A percentile compares a stretch with the other conserved stretches of the same genome.
phyloP scores from a whole-genome alignment of 35 echinoderm and acorn worm species.

The Lytechinus variegatus region DNA sequence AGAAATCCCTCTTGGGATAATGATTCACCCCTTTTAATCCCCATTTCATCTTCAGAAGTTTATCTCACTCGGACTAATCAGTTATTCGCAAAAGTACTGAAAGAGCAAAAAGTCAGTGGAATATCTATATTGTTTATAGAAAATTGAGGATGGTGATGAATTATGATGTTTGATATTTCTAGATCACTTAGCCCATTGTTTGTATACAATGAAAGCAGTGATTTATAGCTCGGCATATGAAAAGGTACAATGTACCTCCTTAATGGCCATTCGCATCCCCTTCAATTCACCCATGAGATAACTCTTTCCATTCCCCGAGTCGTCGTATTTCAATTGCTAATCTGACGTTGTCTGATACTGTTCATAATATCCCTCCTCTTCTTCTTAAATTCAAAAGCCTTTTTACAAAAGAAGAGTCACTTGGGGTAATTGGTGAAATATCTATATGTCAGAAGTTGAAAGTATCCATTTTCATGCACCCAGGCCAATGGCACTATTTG shows the following conservation, averaged over 20 bases:
- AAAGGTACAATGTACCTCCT: conserved; percentile 20
- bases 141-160: neutral
- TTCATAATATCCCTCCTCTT: neutral
- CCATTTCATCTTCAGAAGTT: neutral
- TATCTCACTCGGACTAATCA: neutral
- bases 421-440: neutral
- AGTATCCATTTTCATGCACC: neutral
- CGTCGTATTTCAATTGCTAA: conserved; percentile 7
- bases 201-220: conserved; percentile 18
- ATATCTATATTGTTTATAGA: conserved; percentile 27
- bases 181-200: conserved; percentile 30
- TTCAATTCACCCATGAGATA: neutral
- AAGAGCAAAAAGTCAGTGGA: neutral
- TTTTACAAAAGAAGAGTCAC: neutral
- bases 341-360: neutral
- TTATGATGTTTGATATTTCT: conserved; percentile 35
- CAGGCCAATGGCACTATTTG: neutral
- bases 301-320: neutral
- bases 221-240: neutral
- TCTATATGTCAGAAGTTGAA: neutral
- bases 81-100: neutral
- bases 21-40: neutral
- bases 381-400: neutral
- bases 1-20: neutral
- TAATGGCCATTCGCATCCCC: neutral